These are phyloP conservation scores for Euplagia quadripunctaria DNA, from an alignment of 2,888 invertebrate genomes.

Conservation along the genomic window DNA sequence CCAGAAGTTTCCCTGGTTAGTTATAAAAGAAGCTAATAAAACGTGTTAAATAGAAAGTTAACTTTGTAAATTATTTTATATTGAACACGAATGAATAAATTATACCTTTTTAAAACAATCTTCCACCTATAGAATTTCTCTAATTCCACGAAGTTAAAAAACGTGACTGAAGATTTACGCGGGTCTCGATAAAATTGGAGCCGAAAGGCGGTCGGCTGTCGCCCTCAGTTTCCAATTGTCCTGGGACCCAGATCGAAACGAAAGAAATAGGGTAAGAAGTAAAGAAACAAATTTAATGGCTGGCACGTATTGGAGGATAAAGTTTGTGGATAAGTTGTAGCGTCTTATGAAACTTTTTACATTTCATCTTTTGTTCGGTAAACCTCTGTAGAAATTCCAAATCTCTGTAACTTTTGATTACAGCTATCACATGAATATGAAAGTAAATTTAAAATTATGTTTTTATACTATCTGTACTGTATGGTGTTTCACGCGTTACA, in stretches of 20 bases:
- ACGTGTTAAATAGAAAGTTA: too few relatives aligned
- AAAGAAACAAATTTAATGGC: background rate
- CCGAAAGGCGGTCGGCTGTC: slow-evolving; percentile 1
- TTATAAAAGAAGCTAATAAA: too few relatives aligned
- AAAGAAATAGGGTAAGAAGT: slow-evolving; percentile 5
- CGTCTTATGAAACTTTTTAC: background rate
- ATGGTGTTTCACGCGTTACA: too few relatives aligned
- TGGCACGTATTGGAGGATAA: background rate
- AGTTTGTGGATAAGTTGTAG: background rate
- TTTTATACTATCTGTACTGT: too few relatives aligned
- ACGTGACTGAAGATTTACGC: background rate
- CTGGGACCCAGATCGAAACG: background rate
- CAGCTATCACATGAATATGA: background rate
- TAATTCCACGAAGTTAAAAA: background rate
- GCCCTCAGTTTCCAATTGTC: slow-evolving; percentile 6
- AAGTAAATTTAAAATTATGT: too few relatives aligned
- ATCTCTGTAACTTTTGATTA: background rate
- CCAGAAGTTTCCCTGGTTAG: too few relatives aligned
- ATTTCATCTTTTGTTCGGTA: background rate
- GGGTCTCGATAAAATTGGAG: background rate
- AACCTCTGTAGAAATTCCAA: background rate
- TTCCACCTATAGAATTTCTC: too few relatives aligned
- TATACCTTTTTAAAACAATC: too few relatives aligned
- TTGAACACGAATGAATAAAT: too few relatives aligned
- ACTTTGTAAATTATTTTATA: too few relatives aligned